Percentiles rank a stretch among this genome's conserved stretches.
phyloP scores from a whole-genome alignment of 2,797 vertebrate genomes.

The Geotrypetes seraphini region DNA sequence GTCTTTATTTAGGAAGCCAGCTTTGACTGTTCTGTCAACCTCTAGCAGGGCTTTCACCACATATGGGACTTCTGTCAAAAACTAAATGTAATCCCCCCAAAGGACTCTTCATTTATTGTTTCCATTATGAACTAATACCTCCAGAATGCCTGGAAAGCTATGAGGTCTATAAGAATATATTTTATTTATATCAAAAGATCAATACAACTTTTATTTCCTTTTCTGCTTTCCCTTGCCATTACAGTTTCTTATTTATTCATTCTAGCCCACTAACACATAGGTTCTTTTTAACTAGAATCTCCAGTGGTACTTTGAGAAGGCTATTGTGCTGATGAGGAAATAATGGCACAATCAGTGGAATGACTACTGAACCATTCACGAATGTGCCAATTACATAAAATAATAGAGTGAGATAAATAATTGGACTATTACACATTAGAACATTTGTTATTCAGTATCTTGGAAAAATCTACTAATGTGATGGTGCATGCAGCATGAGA shows the following conservation, averaged over 20 bases:
- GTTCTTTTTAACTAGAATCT: too few species aligned
- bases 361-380: too few species aligned
- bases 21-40: conserved; percentile 12
- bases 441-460: too few species aligned
- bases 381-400: too few species aligned
- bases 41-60: conserved; percentile 12
- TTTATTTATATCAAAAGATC: background rate
- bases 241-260: accelerated
- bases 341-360: too few species aligned
- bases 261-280: too few species aligned
- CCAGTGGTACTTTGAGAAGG: too few species aligned
- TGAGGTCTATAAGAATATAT: background rate
- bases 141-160: background rate
- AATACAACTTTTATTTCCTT: accelerated
- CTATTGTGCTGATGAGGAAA: too few species aligned
- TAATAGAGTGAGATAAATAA: too few species aligned
- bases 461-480: too few species aligned
- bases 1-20: conserved; percentile 11
- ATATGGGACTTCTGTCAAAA: conserved; percentile 15
- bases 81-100: conserved; percentile 6
- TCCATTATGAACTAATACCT: background rate
- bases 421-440: too few species aligned
- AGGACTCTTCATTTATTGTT: background rate
- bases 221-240: background rate
- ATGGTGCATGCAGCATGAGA: too few species aligned